Evolutionary conservation across 2,113 vertebrate species (phyloP), one percentile per base, ranked within the genome.

Genomic region (Colistium nudipinnis): DNA sequence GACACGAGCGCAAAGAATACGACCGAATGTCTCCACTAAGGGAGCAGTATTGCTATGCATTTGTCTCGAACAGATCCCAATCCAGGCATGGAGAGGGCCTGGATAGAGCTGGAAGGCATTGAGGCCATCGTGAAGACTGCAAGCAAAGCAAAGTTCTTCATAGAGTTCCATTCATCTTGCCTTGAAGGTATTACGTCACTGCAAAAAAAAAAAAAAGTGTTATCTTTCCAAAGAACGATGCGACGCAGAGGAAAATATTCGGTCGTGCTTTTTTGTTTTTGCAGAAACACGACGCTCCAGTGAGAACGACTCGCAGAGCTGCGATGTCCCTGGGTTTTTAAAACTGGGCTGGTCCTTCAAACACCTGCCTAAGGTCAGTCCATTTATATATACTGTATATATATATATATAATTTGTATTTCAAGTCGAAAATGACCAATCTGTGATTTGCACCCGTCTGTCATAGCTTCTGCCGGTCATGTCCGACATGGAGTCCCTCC

Each of bases 61-160:
- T 66, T 74, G 11, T 36, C 17, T 43, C 24, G 25, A 39, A 39
- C 84, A 94, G 93, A 94, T 38, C 49, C 74, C 0, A 86, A 84
- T 19, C 84, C 89, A 0, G 45, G 74, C 70, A 52, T 85, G 0
- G 91, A 95, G 68, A 91, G 75, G 82, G 89, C 94, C 61, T 93
- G 91, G 88, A 92, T 96, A 16, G 94, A 95, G 80, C 89, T 95
- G 12, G 94, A 94, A 72, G 91, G 91, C 45, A 78, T 96, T 0
- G 95, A 97, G 73, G 93, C 89, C 66, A 95, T 96, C 6, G 90
- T 96, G 70, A 97, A 95, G 82, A 95, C 95, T 0, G 72, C 92
- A 8, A 95, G 95, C 90, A 93, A 92, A 76, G 94, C 95, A 72
- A 94, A 94, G 87, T 95, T 94, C 86, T 95, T 94, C 86, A 94